These are phyloP conservation scores for Cyprinella venusta DNA, from an alignment of 2,797 vertebrate species.

Conservation along the genomic window DNA sequence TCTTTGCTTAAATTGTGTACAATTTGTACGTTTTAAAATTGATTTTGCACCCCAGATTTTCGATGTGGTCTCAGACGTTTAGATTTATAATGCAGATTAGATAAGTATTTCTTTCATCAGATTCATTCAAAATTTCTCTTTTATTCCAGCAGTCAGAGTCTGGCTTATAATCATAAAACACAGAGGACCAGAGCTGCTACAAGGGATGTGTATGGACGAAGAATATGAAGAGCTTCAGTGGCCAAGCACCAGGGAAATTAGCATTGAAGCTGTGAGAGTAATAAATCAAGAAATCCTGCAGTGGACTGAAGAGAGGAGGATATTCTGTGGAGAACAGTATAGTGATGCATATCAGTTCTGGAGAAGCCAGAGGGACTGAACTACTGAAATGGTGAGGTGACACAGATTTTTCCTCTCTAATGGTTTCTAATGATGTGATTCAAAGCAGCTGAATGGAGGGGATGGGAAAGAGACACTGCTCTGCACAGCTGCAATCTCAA, in stretches of 20 bases:
- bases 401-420: constrained; percentile 42
- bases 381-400: constrained; percentile 19
- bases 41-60: not conserved
- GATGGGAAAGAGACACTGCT: not conserved
- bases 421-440: constrained; percentile 38
- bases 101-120: constrained; percentile 8
- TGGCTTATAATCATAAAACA: not conserved
- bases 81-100: not conserved
- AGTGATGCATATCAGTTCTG: constrained; percentile 22
- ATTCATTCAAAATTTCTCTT: not conserved
- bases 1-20: not conserved
- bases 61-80: not conserved
- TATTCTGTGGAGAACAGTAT: constrained; percentile 10
- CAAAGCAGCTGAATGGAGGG: not conserved
- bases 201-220: not conserved
- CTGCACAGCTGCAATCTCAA: constrained; percentile 22
- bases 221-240: not conserved
- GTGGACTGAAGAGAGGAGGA: constrained; percentile 14
- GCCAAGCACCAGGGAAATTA: constrained; percentile 5
- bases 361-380: not conserved
- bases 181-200: constrained; percentile 3
- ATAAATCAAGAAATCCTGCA: constrained; percentile 35
- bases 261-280: constrained; percentile 10
- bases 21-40: not conserved
- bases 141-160: constrained; percentile 3